Evolutionary conservation across 1,140 invertebrate species (phyloP).

Genomic region (Ips nitidus): DNA sequence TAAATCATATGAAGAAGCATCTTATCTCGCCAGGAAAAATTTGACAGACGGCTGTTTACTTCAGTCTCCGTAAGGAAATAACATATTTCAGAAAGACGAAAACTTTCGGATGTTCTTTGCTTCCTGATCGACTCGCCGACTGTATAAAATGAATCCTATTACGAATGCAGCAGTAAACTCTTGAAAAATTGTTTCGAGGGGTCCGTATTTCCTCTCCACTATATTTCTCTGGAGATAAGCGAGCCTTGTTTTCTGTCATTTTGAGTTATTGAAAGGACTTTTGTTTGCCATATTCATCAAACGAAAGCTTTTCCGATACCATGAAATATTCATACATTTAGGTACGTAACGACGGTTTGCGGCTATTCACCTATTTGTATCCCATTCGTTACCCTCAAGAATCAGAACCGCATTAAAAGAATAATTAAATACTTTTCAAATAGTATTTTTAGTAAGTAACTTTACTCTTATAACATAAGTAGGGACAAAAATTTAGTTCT

Average conservation of each 20-base stretch:
- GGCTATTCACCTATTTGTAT: too few relatives aligned
- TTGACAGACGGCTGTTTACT: conserved; percentile 5
- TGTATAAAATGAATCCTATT: conserved; percentile 8
- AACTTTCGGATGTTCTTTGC: background rate
- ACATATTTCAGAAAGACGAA: background rate
- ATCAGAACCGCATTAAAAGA: too few relatives aligned
- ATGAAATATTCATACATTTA: conserved; percentile 5
- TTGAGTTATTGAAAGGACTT: conserved; percentile 12
- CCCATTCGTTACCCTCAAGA: too few relatives aligned
- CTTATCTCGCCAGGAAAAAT: background rate
- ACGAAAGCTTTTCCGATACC: background rate
- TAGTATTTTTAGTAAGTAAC: too few relatives aligned
- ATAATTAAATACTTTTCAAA: too few relatives aligned
- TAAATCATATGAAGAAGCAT: background rate
- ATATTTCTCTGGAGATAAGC: conserved; percentile 14
- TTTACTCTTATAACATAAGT: too few relatives aligned
- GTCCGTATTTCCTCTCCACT: conserved; percentile 1
- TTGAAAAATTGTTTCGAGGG: conserved; percentile 3
- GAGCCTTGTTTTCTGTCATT: conserved; percentile 9
- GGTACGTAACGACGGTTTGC: too few relatives aligned
- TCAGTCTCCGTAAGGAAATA: background rate
- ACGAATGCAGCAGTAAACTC: conserved; percentile 13
- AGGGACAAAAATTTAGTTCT: too few relatives aligned
- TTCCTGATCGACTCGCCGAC: background rate
- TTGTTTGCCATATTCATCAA: conserved; percentile 2